A percentile compares a stretch with the other conserved stretches of the same genome.
Evolutionary conservation across 64 coral and sea anemone species (phyloP).

Genomic region (Montipora cactus): DNA sequence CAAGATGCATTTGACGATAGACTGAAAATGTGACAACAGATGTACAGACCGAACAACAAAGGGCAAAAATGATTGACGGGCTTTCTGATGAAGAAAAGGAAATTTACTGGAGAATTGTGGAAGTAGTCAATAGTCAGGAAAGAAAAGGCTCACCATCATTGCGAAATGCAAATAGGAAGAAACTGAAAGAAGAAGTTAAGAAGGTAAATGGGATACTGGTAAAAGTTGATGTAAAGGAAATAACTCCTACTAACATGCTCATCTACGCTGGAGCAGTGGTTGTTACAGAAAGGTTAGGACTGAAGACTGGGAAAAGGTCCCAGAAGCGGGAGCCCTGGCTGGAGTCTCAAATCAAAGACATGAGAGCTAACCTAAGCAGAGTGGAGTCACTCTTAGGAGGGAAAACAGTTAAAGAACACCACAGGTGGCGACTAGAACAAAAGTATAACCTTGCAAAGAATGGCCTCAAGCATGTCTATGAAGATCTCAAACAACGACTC

Average conservation of each 20-base stretch:
- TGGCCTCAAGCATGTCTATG: conserved; percentile 11
- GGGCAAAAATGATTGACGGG: neutral
- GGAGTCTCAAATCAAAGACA: neutral
- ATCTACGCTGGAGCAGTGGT: neutral
- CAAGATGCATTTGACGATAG: too few relatives aligned
- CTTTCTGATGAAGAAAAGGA: neutral
- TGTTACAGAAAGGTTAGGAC: neutral
- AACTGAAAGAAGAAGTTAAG: neutral
- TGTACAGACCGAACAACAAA: neutral
- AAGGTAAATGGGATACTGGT: neutral
- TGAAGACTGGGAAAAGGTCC: neutral
- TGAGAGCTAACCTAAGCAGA: neutral
- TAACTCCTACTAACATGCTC: neutral
- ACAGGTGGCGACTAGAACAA: neutral
- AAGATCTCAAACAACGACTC: too few relatives aligned
- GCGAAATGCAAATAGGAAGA: too few relatives aligned
- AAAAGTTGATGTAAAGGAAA: neutral
- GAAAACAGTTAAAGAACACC: too few relatives aligned
- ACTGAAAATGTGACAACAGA: too few relatives aligned
- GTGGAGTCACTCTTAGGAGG: too few relatives aligned
- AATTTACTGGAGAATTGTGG: neutral
- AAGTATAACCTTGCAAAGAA: neutral
- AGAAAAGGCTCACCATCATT: too few relatives aligned
- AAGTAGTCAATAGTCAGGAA: neutral
- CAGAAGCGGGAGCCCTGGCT: neutral